phyloP scores from a whole-genome alignment of 1,140 invertebrate species.

The Bombus pyrosoma region DNA sequence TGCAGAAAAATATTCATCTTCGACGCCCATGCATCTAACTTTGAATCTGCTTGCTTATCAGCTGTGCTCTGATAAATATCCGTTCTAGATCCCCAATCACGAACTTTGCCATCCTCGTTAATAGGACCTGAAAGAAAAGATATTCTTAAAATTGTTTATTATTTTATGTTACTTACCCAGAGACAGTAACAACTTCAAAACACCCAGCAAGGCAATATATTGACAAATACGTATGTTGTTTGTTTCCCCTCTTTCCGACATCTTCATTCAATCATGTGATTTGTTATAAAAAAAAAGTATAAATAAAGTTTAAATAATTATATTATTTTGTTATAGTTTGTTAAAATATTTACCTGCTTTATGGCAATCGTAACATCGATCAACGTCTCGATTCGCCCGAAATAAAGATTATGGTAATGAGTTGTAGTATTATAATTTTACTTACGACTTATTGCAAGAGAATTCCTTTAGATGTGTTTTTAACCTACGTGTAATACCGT shows the following conservation, averaged over 20 bases:
- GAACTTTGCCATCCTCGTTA: slow-evolving; percentile 51
- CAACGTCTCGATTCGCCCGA: background rate
- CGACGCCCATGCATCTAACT: slow-evolving; percentile 60
- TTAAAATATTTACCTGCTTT: background rate
- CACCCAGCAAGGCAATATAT: slow-evolving; percentile 11
- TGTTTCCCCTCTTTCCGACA: background rate
- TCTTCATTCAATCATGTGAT: background rate
- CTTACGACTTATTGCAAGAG: background rate
- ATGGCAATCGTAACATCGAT: background rate
- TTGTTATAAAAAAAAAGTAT: background rate
- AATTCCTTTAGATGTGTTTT: background rate
- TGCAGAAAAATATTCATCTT: slow-evolving; percentile 57
- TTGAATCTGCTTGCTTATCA: slow-evolving; percentile 54
- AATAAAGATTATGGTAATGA: background rate
- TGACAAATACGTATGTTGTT: background rate
- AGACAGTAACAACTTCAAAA: background rate
- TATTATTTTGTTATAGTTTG: background rate
- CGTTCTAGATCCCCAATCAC: slow-evolving; percentile 43
- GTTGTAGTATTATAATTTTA: background rate
- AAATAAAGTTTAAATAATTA: background rate
- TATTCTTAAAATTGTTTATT: slow-evolving; percentile 1
- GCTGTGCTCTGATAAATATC: slow-evolving; percentile 52
- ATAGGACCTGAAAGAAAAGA: slow-evolving; percentile 18
- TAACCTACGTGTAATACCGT: background rate
- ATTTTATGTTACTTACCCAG: background rate